Evolutionary conservation across 1,140 invertebrate species (phyloP), one percentile per base, ranked within the genome.

Genomic region (Coenobita brevimanus): DNA sequence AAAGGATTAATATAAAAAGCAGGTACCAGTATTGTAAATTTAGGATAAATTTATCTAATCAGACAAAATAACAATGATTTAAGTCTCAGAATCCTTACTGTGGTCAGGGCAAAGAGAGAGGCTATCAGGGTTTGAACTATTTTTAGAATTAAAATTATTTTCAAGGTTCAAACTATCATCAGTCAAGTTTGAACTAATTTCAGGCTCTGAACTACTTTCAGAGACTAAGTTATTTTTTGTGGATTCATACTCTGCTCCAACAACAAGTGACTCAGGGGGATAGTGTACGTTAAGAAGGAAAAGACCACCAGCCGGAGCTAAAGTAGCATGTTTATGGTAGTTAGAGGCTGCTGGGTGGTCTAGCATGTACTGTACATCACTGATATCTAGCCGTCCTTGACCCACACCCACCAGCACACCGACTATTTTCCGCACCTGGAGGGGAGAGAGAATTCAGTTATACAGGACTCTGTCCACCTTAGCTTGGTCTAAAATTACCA

Each of bases 381-480:
- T 93, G 80, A 94, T 92, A 38, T 93, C 93, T 69, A 96, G 92
- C 89, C 92, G 93, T 27, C 94, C 94, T 83, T 91, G 91, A 2
- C 94, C 95, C 13, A 95, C 92, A 4, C 93, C 92, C 43, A 96
- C 91, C 24, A 96, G 91, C 6, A 94, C 91, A 30, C 94, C 95
- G 33, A 96, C 93, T 92, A 96, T 97, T 57, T 96, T 94, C 67
- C 96, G 94, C 4, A 97, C 95, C 95, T 96, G 91, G 43, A 92
- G 91, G n/a, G 46, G 90, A 88, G 91, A 91, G 92, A 30, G 27
- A 64, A n/a, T 80, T 75, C 87, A 54, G n/a, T 60, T 76, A 67
- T 84, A 71, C 71, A 80, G 76, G 73, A 79, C 27, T 33, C 84
- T 79, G 67, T 81, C 73, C 41, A 71, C 36, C 17, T 82, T 21